Percentiles rank a stretch among this genome's conserved stretches.
Conservation (phyloP, 2,113 vertebrate genomes). For the Nothoprocta perdicaria region DNA sequence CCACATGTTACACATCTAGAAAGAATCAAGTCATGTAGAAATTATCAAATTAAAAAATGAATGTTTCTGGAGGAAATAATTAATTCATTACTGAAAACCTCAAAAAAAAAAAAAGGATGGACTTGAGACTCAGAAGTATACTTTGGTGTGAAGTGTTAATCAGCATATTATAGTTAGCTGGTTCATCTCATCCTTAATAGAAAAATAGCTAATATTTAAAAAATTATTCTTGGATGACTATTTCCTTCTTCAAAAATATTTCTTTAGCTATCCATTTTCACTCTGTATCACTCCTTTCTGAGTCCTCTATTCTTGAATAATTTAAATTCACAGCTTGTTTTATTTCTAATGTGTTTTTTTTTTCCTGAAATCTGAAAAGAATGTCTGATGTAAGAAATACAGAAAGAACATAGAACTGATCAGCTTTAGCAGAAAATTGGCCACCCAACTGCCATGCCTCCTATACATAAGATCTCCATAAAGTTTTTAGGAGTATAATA, state of each 20-base stretch:
- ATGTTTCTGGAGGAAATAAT: neutral
- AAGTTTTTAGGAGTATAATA: neutral
- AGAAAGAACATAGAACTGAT: neutral
- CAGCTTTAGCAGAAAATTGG: neutral
- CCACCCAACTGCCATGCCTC: neutral
- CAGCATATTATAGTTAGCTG: neutral
- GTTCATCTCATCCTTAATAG: neutral
- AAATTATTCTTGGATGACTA: neutral
- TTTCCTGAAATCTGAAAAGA: neutral
- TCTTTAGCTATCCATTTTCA: neutral
- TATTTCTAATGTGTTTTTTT: neutral
- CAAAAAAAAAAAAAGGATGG: neutral
- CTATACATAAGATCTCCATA: neutral
- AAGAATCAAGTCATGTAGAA: neutral
- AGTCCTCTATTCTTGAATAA: neutral
- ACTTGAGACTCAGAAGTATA: neutral
- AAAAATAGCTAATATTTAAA: neutral
- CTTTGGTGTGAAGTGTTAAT: neutral
- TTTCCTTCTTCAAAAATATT: neutral
- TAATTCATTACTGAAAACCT: neutral
- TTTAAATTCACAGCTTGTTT: neutral
- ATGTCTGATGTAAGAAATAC: neutral
- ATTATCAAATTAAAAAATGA: neutral
- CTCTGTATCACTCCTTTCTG: neutral
- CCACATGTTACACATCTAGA: neutral